These are phyloP conservation scores for Gari tellinella DNA, from an alignment of 2,888 invertebrate genomes.

Conservation along the genomic window DNA sequence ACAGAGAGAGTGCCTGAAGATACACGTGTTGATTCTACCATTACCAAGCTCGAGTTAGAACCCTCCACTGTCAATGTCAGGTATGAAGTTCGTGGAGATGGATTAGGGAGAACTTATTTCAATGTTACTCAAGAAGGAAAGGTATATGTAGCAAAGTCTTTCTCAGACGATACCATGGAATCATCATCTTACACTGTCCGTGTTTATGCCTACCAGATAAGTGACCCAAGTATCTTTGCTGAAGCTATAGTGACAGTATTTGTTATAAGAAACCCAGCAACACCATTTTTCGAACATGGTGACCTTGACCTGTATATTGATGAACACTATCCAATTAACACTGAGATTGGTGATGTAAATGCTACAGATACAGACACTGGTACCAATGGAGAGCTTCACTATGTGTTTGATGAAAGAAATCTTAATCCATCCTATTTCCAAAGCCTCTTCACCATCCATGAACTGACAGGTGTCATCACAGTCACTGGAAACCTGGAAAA, in stretches of 20 bases:
- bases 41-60: constrained; percentile 35
- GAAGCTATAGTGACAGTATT: constrained; percentile 60
- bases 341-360: constrained; percentile 69
- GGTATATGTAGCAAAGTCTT: constrained; percentile 83
- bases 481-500: constrained; percentile 53
- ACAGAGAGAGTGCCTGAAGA: constrained; percentile 37
- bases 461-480: constrained; percentile 69
- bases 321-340: constrained; percentile 66
- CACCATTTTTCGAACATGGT: constrained; percentile 68
- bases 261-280: constrained; percentile 72
- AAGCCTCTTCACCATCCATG: constrained; percentile 75
- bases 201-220: constrained; percentile 47
- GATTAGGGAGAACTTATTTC: constrained; percentile 89
- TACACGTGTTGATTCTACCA: constrained; percentile 16
- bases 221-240: constrained; percentile 54
- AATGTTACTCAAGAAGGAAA: constrained; percentile 94
- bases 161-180: constrained; percentile 61
- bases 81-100: constrained; percentile 71
- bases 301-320: constrained; percentile 65
- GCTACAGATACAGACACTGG: constrained; percentile 79
- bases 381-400: constrained; percentile 74
- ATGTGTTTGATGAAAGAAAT: constrained; percentile 63
- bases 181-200: constrained; percentile 54
- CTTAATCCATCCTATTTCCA: constrained; percentile 57
- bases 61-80: constrained; percentile 55